These are phyloP conservation scores for Hyposoter dolosus DNA, from an alignment of 2,888 invertebrate genomes.

Conservation along the genomic window DNA sequence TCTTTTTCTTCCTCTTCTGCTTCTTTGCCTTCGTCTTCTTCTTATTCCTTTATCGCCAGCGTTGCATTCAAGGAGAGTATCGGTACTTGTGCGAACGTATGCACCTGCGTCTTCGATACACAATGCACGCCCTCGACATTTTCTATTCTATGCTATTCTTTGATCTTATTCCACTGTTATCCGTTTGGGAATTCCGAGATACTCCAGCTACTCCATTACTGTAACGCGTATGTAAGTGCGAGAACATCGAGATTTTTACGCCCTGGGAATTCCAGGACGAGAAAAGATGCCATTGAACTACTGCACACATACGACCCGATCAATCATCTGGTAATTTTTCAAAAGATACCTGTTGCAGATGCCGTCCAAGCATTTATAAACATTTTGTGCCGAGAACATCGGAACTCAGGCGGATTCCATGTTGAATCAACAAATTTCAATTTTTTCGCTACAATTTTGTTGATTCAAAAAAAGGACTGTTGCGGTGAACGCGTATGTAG, in stretches of 20 bases:
- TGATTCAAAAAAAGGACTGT: too few species aligned
- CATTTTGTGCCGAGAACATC: not conserved
- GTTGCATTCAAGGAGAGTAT: constrained; percentile 36
- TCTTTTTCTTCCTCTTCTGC: constrained; percentile 25
- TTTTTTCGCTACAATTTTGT: too few species aligned
- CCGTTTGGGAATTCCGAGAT: constrained; percentile 44
- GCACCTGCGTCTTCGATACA: constrained; percentile 58
- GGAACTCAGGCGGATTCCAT: not conserved
- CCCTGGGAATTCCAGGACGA: not conserved
- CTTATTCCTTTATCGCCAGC: constrained; percentile 30
- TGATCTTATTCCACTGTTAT: constrained; percentile 16
- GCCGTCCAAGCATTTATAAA: not conserved
- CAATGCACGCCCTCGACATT: constrained; percentile 25
- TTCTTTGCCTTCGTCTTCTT: constrained; percentile 1
- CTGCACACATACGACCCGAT: not conserved
- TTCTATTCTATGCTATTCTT: constrained; percentile 16
- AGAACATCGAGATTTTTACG: constrained; percentile 23
- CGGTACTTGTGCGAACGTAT: constrained; percentile 66
- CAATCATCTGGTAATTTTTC: constrained; percentile 58
- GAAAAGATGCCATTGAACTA: not conserved
- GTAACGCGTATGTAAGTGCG: not conserved
- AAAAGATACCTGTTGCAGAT: constrained; percentile 64
- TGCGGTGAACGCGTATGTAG: too few species aligned
- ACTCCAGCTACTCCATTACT: constrained; percentile 20
- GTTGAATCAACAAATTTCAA: too few species aligned